These are phyloP conservation scores for Trichonephila inaurata DNA, from an alignment of 1,140 invertebrate genomes.

Conservation along the genomic window DNA sequence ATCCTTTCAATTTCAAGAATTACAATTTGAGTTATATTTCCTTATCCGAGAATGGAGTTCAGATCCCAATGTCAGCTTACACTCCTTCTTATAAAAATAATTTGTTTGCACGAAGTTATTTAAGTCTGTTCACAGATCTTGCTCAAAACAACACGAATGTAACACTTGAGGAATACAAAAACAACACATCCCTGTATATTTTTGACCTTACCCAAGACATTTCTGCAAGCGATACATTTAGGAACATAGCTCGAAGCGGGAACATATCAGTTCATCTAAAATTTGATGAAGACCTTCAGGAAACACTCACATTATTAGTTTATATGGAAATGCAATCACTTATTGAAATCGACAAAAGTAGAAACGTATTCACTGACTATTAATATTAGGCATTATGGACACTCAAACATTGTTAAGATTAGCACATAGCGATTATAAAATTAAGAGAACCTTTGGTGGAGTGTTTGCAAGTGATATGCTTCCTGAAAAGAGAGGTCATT, in stretches of 20 bases:
- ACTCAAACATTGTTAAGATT: not conserved
- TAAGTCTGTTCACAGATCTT: not conserved
- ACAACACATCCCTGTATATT: not conserved
- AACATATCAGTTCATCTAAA: slow-evolving; percentile 22
- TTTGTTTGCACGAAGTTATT: not conserved
- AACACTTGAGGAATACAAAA: not conserved
- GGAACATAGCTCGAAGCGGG: not conserved
- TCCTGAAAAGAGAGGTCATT: not conserved
- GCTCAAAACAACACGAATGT: not conserved
- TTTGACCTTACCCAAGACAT: slow-evolving; percentile 5
- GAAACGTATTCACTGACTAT: slow-evolving; percentile 35
- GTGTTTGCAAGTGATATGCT: not conserved
- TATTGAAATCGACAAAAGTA: not conserved
- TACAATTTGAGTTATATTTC: not conserved
- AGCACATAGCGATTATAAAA: not conserved
- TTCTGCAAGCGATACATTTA: not conserved
- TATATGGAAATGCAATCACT: slow-evolving; percentile 30
- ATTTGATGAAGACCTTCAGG: not conserved
- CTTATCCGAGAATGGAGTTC: not conserved
- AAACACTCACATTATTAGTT: not conserved
- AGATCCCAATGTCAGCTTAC: not conserved
- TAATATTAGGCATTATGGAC: slow-evolving; percentile 23
- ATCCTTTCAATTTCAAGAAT: slow-evolving; percentile 5
- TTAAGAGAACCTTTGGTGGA: slow-evolving; percentile 12
- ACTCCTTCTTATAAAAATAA: not conserved